These are phyloP conservation scores for Cliona cf. orientalis DNA, from an alignment of 37 sponge, comb jelly and placozoan genomes.

Conservation along the genomic window DNA sequence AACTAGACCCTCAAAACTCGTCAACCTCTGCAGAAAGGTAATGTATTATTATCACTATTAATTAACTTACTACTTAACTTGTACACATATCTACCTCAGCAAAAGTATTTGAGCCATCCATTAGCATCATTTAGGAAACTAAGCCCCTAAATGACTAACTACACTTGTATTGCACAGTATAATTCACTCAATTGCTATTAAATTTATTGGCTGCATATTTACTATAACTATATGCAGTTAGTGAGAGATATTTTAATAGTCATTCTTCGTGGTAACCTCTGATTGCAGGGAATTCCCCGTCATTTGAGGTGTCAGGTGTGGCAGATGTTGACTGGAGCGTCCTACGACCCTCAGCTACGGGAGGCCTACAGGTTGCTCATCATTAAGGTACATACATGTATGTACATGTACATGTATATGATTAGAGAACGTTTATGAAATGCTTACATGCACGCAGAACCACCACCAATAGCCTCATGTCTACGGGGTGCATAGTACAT, in stretches of 20 bases:
- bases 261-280: not conserved
- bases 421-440: not conserved
- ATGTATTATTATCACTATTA: too few species aligned
- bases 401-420: conserved; percentile 8
- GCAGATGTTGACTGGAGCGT: conserved; percentile 86
- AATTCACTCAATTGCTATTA: not conserved
- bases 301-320: conserved; percentile 83
- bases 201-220: not conserved
- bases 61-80: too few species aligned
- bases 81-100: too few species aligned
- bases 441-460: not conserved
- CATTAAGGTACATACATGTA: conserved; percentile 66
- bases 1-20: conserved; percentile 74
- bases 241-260: not conserved
- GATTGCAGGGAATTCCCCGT: conserved; percentile 83
- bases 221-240: not conserved
- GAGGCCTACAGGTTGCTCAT: conserved; percentile 86
- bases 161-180: too few species aligned
- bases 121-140: too few species aligned
- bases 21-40: conserved; percentile 82
- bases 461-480: not conserved
- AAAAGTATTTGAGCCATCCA: too few species aligned
- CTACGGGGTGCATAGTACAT: not conserved
- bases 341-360: conserved; percentile 71
- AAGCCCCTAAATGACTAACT: not conserved